These are phyloP conservation scores for Nycticebus coucang DNA, from an alignment of 2,113 vertebrate genomes.

Conservation along the genomic window DNA sequence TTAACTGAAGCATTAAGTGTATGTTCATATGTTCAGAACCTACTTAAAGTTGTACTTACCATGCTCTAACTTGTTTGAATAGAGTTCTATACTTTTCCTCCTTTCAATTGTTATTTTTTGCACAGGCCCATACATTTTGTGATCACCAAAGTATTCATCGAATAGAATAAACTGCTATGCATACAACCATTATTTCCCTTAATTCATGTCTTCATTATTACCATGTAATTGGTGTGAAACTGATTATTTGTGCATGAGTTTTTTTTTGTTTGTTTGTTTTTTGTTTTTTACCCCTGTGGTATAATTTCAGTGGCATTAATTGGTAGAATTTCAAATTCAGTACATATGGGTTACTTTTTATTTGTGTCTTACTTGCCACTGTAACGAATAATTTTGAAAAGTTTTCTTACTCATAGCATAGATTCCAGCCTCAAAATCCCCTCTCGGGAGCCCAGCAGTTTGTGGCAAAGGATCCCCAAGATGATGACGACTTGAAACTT, in stretches of 20 bases:
- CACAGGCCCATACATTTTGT: not conserved
- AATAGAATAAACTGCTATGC: not conserved
- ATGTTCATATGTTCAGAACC: not conserved
- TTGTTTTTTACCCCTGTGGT: not conserved
- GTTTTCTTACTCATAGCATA: conserved; percentile 87
- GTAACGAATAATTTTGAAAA: not conserved
- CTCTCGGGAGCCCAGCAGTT: conserved; percentile 94
- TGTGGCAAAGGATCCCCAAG: conserved; percentile 92
- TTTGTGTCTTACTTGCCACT: not conserved
- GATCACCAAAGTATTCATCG: not conserved
- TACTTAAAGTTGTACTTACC: not conserved
- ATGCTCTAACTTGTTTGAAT: not conserved
- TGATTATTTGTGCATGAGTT: not conserved
- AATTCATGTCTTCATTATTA: not conserved
- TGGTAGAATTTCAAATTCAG: not conserved
- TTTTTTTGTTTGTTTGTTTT: not conserved
- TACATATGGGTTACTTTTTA: not conserved
- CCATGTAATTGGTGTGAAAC: not conserved
- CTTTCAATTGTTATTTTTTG: not conserved
- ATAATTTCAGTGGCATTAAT: not conserved
- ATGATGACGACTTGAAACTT: conserved; percentile 95
- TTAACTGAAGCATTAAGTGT: not conserved
- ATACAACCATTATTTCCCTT: not conserved
- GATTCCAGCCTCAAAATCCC: conserved; percentile 98
- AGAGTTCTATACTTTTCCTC: not conserved